Evolutionary conservation across 2,888 invertebrate genomes (phyloP), one percentile per base, ranked within the genome.

Genomic region (Tribolium freemani): DNA sequence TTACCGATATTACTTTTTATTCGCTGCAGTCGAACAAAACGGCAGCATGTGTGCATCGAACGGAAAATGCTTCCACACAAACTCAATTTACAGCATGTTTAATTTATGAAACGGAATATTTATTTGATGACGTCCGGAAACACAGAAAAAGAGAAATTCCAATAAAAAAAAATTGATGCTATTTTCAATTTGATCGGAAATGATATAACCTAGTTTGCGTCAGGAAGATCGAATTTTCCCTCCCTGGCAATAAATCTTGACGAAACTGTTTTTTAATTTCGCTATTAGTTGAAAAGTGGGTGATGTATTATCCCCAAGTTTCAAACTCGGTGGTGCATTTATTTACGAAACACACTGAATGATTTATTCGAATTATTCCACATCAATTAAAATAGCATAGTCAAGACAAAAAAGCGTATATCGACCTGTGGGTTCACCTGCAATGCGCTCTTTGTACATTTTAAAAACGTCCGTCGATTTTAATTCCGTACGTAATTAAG

Each of bases 401-500:
- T 38, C 11, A 48, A 48, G 48, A 48, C 20, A 20, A 20, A 51
- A 16, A 51, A 21, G 51, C 16, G 5, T 9, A 20, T 50, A 51
- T 51, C 51, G 51, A 51, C 51, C 51, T n/a, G 51, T 16, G 20
- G 51, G 1, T 20, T 51, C n/a, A 51, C 51, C 51, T 51, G 51
- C 51, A 51, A 51, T 51, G 51, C 51, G 20, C 51, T 2, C 38
- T 38, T 38, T 38, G 8, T 38, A 38, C 38, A 38, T 38, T 60
- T 60, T 60, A 46, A 60, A 60, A 60, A 44, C 21, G 44, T 45
- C 45, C 60, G 60, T 60, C 60, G 26, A 60, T 60, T 60, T 60
- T 60, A 60, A 60, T 48, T 48, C 48, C 46, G 10, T 11, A 48
- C 26, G 21, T 60, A 60, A 60, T 60, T 60, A 54, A 54, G 54